phyloP scores from a whole-genome alignment of 1,140 invertebrate genomes.

The Glomeris maerens region DNA sequence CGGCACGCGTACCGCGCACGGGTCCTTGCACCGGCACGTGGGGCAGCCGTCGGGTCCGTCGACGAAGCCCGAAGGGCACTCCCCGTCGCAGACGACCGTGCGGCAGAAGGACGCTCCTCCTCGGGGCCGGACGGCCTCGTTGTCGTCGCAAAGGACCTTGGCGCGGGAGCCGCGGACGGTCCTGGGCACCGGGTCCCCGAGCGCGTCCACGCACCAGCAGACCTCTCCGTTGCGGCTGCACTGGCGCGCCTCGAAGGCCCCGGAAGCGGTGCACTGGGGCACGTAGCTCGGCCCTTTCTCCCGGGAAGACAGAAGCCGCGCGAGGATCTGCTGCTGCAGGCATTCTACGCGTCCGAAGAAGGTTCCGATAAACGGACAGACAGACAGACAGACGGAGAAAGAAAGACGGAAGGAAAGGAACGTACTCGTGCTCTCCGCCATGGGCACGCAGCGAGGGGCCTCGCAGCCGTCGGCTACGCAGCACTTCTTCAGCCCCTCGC shows the following conservation, averaged over 20 bases:
- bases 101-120: constrained; percentile 49
- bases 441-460: constrained; percentile 47
- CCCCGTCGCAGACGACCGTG: constrained; percentile 28
- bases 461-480: constrained; percentile 49
- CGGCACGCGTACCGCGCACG: constrained; percentile 15
- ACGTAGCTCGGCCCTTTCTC: constrained; percentile 63
- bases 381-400: background rate
- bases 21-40: constrained; percentile 17
- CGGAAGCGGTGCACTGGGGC: constrained; percentile 54
- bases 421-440: constrained; percentile 48
- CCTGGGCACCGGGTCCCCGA: constrained; percentile 55
- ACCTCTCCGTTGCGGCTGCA: constrained; percentile 64
- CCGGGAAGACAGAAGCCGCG: constrained; percentile 56
- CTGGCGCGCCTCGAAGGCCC: constrained; percentile 52
- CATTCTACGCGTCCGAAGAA: constrained; percentile 22
- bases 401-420: constrained; percentile 4
- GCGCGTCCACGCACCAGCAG: constrained; percentile 68
- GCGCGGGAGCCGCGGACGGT: too few species aligned
- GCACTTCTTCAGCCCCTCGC: constrained; percentile 61
- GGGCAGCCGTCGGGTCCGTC: constrained; percentile 20
- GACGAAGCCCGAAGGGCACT: constrained; percentile 42
- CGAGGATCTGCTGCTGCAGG: constrained; percentile 55
- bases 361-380: constrained; percentile 1
- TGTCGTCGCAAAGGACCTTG: too few species aligned
- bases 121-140: constrained; percentile 70